Evolutionary conservation across 2,888 invertebrate genomes (phyloP).

Genomic region (Phlogophora meticulosa): DNA sequence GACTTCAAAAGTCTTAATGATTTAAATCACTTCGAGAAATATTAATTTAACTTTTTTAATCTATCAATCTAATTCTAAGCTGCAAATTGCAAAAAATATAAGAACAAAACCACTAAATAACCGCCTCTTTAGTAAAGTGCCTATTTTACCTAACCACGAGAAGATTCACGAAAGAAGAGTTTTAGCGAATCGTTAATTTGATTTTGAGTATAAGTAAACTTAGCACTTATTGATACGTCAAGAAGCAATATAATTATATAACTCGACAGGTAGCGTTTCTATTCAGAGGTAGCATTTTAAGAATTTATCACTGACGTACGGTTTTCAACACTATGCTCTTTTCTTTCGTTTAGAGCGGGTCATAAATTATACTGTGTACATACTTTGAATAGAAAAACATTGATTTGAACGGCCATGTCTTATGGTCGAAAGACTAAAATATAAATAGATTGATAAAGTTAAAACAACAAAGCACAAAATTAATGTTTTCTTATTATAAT

Average conservation of each 20-base stretch:
- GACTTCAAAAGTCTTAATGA: too few species aligned
- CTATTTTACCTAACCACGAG: too few species aligned
- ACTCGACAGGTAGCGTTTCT: background rate
- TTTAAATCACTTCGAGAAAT: too few species aligned
- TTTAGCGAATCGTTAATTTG: background rate
- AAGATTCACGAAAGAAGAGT: background rate
- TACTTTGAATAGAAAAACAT: slow-evolving; percentile 1
- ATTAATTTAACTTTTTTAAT: too few species aligned
- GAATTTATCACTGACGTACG: slow-evolving; percentile 23
- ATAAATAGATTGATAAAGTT: too few species aligned
- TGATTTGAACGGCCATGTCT: background rate
- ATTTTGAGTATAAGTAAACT: slow-evolving; percentile 19
- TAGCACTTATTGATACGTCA: slow-evolving; percentile 33
- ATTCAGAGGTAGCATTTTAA: slow-evolving; percentile 12
- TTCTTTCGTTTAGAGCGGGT: slow-evolving; percentile 19
- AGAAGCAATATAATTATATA: slow-evolving; percentile 2
- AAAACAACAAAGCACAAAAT: too few species aligned
- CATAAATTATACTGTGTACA: slow-evolving; percentile 32
- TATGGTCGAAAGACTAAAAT: background rate
- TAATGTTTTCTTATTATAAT: too few species aligned
- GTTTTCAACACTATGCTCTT: slow-evolving; percentile 25
- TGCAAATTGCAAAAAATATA: too few species aligned
- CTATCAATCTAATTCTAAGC: too few species aligned
- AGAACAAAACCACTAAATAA: too few species aligned
- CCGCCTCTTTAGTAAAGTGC: too few species aligned